Base-by-base conservation (phyloP, 2,888 invertebrate genomes). In the Aspidiotus rigidus region DNA sequence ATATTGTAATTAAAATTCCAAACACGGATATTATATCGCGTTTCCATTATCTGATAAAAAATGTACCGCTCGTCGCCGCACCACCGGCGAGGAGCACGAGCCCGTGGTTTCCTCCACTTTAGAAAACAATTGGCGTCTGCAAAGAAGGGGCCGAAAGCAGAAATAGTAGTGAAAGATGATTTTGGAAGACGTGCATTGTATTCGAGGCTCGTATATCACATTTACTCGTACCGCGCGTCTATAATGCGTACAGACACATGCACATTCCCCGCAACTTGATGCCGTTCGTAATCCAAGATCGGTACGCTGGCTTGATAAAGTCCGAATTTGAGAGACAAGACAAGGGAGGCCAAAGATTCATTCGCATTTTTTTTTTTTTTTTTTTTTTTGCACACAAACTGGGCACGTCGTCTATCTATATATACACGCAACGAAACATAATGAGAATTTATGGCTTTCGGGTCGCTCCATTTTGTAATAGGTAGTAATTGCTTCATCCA, bases 41-140 rank as follows among this genome's bases (percentile, higher is more conserved):
- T 63, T 63, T 63, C 63, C 63, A 63, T 63, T 63, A 63, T 63
- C 53, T 49, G 49, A 63, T 63, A 63, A 63, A 42, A 44, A 44
- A 16, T 42, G 16, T 28, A 17, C 53, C 10, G 49, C 28, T 28
- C 28, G 28, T 28, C 28, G 28, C 28, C 28, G 28, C 28, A 28
- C 5, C 28, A 3, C 28, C 28, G 28, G 28, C 28, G 28, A 28
- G 28, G 28, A 28, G 28, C 28, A 28, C 28, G 28, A 28, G 28
- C 28, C 28, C 28, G 28, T 28, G 28, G 28, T 49, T 49, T 11
- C 49, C 49, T n/a, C n/a, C 49, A 13, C n/a, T 49, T 49, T 49
- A 11, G 63, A 63, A 53, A 63, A 63, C 63, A 63, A 63, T 63
- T 28, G 28, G 28, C 53, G 49, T 63, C n/a, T 44, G n/a, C 53